phyloP scores from a whole-genome alignment of 1,140 invertebrate genomes.

The Hesperophylax magnus region DNA sequence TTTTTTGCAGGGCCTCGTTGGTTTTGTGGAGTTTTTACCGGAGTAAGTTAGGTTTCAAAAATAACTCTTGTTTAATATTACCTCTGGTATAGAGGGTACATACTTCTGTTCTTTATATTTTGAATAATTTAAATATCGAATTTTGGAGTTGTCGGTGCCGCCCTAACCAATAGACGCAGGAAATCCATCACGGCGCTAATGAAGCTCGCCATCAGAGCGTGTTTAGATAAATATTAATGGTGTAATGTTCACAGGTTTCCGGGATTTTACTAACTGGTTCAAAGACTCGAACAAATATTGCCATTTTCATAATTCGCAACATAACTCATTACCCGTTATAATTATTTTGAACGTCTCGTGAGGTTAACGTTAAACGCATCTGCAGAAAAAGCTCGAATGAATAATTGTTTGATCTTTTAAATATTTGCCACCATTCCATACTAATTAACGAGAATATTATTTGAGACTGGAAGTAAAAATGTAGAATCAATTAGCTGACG shows the following conservation, averaged over 20 bases:
- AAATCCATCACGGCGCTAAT: constrained; percentile 39
- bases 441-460: constrained; percentile 14
- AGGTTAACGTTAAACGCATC: constrained; percentile 20
- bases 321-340: background rate
- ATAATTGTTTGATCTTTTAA: background rate
- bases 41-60: no score
- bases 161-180: background rate
- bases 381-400: constrained; percentile 1
- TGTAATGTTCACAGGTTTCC: constrained; percentile 20
- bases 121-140: constrained; percentile 6
- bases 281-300: constrained; percentile 19
- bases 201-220: constrained; percentile 28
- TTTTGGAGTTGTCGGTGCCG: background rate
- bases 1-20: no score
- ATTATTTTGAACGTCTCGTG: background rate
- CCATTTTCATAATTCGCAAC: constrained; percentile 19
- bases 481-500: background rate
- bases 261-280: constrained; percentile 34
- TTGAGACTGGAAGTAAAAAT: background rate
- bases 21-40: no score
- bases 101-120: no score
- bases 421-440: background rate
- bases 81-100: no score
- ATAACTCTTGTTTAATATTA: no score
- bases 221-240: constrained; percentile 25